A percentile compares a stretch with the other conserved stretches of the same genome.
Conservation (phyloP, 2,113 vertebrate species). For the Entomyzon cyanotis region DNA sequence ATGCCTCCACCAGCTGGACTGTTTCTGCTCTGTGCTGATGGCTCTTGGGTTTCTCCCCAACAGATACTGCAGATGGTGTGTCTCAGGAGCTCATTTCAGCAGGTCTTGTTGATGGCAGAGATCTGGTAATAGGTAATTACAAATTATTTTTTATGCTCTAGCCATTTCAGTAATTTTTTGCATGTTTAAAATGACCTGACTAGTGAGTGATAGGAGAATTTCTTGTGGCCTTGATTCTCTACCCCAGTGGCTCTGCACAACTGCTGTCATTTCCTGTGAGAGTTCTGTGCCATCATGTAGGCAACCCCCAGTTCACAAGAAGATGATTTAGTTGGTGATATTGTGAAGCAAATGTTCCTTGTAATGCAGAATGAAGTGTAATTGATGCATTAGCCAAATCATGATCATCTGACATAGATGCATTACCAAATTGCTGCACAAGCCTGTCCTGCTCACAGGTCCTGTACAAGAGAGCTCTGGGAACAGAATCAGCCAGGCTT, state of each 20-base stretch:
- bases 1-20: background rate
- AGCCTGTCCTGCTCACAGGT: background rate
- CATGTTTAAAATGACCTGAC: background rate
- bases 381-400: background rate
- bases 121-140: conserved; percentile 93
- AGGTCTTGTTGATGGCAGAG: conserved; percentile 94
- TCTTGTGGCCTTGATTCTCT: background rate
- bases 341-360: background rate
- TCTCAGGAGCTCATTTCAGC: conserved; percentile 98
- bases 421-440: background rate
- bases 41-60: conserved; percentile 25
- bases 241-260: background rate
- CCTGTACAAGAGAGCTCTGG: background rate
- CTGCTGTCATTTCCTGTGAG: background rate
- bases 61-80: conserved; percentile 97
- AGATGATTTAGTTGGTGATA: background rate
- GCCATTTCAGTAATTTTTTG: background rate
- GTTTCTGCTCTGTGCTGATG: background rate
- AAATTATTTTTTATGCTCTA: background rate
- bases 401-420: background rate
- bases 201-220: background rate
- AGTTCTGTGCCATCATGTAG: background rate
- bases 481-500: background rate
- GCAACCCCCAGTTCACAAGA: background rate
- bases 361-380: background rate